phyloP scores from a whole-genome alignment of 2,888 invertebrate genomes.

The Agrenia bidenticulata region DNA sequence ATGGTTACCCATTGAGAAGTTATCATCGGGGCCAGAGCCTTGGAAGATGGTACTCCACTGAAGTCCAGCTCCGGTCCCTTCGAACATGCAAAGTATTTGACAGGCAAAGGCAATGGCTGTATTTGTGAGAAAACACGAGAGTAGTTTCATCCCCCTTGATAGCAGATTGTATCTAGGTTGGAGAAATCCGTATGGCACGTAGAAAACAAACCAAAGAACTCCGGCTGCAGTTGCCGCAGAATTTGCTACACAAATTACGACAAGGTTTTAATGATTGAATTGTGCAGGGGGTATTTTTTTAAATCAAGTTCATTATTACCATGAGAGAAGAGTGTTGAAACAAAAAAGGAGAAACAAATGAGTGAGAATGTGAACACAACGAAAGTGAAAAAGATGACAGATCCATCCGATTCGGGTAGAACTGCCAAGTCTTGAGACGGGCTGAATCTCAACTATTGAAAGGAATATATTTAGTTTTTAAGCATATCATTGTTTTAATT shows the following conservation, averaged over 20 bases:
- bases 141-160: conserved; percentile 30
- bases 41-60: conserved; percentile 40
- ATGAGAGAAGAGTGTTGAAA: conserved; percentile 77
- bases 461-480: too few relatives aligned
- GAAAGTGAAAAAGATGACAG: conserved; percentile 70
- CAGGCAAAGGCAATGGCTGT: conserved; percentile 78
- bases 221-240: conserved; percentile 75
- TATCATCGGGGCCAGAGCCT: conserved; percentile 47
- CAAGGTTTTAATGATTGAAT: background rate
- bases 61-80: conserved; percentile 34
- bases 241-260: conserved; percentile 62
- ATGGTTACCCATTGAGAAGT: conserved; percentile 29
- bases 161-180: conserved; percentile 62
- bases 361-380: conserved; percentile 69
- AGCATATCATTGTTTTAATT: background rate
- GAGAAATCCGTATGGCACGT: conserved; percentile 70
- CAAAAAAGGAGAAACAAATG: conserved; percentile 76
- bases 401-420: conserved; percentile 68
- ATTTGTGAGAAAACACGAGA: conserved; percentile 69
- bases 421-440: conserved; percentile 61
- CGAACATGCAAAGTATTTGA: conserved; percentile 66
- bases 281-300: background rate
- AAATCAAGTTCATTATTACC: conserved; percentile 65
- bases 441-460: conserved; percentile 32
- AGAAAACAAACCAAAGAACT: conserved; percentile 72